phyloP scores from a whole-genome alignment of 1,140 invertebrate species.

The Triops longicaudatus region DNA sequence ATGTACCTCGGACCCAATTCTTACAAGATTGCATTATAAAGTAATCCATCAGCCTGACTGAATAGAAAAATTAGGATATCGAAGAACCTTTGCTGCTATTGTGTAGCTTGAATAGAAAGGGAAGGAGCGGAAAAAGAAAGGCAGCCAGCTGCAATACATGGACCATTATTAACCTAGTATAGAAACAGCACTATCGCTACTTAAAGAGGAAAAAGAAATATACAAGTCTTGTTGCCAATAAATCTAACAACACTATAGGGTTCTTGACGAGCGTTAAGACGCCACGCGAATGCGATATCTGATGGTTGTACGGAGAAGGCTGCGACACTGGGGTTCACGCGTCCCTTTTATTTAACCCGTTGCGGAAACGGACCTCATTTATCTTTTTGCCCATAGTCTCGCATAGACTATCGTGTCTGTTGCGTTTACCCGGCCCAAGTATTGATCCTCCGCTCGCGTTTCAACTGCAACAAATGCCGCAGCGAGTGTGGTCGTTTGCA shows the following conservation, averaged over 20 bases:
- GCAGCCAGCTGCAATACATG: not conserved
- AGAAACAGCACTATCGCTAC: not conserved
- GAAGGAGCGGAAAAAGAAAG: not conserved
- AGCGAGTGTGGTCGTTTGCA: not conserved
- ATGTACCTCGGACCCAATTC: not conserved
- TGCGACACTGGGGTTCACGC: too few relatives aligned
- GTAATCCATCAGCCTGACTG: not conserved
- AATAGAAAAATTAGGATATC: not conserved
- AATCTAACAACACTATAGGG: constrained; percentile 2
- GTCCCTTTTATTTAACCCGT: too few relatives aligned
- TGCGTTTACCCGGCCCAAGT: not conserved
- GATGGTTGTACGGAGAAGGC: not conserved
- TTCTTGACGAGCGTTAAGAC: not conserved
- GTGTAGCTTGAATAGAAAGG: not conserved
- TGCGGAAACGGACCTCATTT: not conserved
- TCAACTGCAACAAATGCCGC: not conserved
- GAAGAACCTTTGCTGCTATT: not conserved
- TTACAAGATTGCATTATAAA: not conserved
- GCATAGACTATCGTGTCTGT: not conserved
- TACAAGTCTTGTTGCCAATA: not conserved
- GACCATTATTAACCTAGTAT: not conserved
- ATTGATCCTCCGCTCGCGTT: not conserved
- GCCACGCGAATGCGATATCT: not conserved
- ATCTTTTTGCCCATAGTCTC: not conserved
- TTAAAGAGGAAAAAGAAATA: not conserved